Percentiles rank a stretch among this genome's conserved stretches.
phyloP scores from a whole-genome alignment of 2,113 vertebrate genomes.

The Pardalotus punctatus region DNA sequence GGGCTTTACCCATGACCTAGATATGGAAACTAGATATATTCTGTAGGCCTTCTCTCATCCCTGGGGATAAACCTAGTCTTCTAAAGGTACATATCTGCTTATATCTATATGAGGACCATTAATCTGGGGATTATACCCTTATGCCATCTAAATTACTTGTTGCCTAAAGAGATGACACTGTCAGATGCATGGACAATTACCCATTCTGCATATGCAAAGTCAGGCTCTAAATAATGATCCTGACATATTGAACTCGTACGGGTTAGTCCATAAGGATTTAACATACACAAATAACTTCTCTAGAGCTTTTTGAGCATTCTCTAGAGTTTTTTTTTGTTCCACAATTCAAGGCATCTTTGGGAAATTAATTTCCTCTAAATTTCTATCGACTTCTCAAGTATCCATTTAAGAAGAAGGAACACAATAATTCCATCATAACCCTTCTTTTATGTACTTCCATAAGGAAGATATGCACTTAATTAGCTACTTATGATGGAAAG shows the following conservation, averaged over 20 bases:
- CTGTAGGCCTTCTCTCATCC: background rate
- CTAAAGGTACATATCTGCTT: background rate
- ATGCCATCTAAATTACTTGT: background rate
- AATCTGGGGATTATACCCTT: background rate
- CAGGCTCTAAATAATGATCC: background rate
- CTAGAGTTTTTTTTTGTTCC: background rate
- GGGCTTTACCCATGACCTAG: background rate
- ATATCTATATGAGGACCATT: background rate
- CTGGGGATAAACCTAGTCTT: background rate
- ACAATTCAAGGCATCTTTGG: background rate
- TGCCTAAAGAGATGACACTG: background rate
- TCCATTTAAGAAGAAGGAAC: background rate
- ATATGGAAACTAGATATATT: background rate
- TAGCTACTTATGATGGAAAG: background rate
- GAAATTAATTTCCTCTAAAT: background rate
- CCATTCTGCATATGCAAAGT: background rate
- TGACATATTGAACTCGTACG: background rate
- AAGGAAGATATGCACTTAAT: background rate
- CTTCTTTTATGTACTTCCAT: background rate
- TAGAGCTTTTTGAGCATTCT: background rate
- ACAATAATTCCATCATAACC: background rate
- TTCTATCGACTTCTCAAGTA: background rate
- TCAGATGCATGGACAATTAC: background rate
- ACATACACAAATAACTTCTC: background rate
- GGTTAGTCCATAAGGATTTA: background rate